Percentiles rank a stretch among this genome's conserved stretches.
phyloP scores from a whole-genome alignment of 1,140 invertebrate genomes.

The Hydropsyche tenuis region DNA sequence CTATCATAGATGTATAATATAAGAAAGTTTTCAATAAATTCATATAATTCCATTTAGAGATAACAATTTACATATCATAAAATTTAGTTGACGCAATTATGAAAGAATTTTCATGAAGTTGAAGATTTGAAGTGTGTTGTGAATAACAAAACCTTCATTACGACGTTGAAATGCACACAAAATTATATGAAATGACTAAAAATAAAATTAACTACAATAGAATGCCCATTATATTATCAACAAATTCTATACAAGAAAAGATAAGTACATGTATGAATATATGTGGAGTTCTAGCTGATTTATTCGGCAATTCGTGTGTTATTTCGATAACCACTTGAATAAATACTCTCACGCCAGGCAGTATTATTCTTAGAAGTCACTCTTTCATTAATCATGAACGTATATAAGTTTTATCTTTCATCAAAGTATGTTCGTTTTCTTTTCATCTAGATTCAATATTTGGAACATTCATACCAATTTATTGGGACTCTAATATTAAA shows the following conservation, averaged over 20 bases:
- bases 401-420: background rate
- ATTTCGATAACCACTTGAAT: slow-evolving; percentile 7
- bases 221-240: no score
- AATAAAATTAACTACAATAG: background rate
- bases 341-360: slow-evolving; percentile 4
- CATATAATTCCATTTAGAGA: no score
- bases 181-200: slow-evolving; percentile 10
- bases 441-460: background rate
- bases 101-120: no score
- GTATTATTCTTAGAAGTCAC: slow-evolving; percentile 8
- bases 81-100: no score
- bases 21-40: no score
- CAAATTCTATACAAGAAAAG: no score
- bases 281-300: background rate
- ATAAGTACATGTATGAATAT: no score
- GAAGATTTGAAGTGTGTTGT: slow-evolving; percentile 34
- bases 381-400: slow-evolving; percentile 1
- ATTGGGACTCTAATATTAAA: no score
- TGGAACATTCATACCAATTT: no score
- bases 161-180: background rate
- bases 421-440: background rate
- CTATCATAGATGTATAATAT: no score
- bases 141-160: slow-evolving; percentile 45
- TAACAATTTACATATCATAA: no score
- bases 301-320: slow-evolving; percentile 12